These are phyloP conservation scores for Ceratitis capitata DNA, from an alignment of 1,140 invertebrate species.

Conservation along the genomic window DNA sequence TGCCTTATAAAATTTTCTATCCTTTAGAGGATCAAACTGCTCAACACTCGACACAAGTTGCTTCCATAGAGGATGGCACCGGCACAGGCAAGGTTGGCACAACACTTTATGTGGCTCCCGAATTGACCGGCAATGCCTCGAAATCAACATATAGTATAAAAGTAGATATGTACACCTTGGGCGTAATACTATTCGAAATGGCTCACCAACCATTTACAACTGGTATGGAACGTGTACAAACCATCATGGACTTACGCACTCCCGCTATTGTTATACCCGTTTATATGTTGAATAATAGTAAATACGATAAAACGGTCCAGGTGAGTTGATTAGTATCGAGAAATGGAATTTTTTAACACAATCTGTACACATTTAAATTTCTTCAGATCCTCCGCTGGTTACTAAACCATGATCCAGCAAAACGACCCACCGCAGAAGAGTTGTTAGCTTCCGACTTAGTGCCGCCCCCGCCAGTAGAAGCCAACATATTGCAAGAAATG, in stretches of 20 bases:
- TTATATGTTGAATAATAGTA: conserved; percentile 53
- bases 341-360: neutral
- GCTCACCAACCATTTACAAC: conserved; percentile 83
- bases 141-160: conserved; percentile 90
- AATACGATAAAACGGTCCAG: conserved; percentile 63
- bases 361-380: neutral
- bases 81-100: conserved; percentile 90
- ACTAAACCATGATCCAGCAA: conserved; percentile 83
- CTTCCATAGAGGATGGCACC: conserved; percentile 66
- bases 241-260: conserved; percentile 76
- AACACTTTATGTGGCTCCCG: conserved; percentile 92
- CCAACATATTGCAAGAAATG: conserved; percentile 82
- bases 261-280: conserved; percentile 75
- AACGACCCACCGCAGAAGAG: conserved; percentile 84
- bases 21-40: conserved; percentile 48
- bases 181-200: conserved; percentile 97
- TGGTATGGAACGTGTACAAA: conserved; percentile 87
- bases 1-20: neutral
- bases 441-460: conserved; percentile 82
- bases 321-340: conserved; percentile 36
- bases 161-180: conserved; percentile 86
- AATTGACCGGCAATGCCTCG: conserved; percentile 74
- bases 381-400: conserved; percentile 72
- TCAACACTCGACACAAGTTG: conserved; percentile 47
- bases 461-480: conserved; percentile 77